These are phyloP conservation scores for Raja brachyura DNA, from an alignment of 2,113 vertebrate species.

Conservation along the genomic window DNA sequence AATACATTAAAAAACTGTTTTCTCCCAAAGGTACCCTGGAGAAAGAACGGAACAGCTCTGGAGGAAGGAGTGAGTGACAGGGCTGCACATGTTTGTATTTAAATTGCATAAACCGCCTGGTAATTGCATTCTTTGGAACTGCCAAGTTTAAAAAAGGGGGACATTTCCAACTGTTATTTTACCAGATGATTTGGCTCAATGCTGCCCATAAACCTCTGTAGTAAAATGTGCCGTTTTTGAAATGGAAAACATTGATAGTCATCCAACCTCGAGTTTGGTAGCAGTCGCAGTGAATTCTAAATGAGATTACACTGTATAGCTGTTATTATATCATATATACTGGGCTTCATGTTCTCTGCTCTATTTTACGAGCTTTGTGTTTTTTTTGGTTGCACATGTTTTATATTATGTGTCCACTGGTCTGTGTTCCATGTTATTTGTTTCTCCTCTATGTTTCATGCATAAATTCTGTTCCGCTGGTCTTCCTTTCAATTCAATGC, in stretches of 20 bases:
- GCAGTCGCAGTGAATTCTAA: background rate
- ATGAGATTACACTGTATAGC: background rate
- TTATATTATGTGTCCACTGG: no score
- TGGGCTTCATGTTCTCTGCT: background rate
- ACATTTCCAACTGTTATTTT: slow-evolving; percentile 8
- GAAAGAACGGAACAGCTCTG: background rate
- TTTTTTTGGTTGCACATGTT: no score
- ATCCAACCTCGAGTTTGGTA: background rate
- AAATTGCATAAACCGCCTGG: background rate
- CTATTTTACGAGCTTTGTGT: background rate
- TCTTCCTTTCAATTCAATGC: no score
- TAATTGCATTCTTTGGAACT: background rate
- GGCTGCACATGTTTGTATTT: background rate
- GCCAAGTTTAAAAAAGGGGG: slow-evolving; percentile 13
- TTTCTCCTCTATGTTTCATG: no score
- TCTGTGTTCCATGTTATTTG: no score
- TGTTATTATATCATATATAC: no score
- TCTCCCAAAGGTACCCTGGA: background rate
- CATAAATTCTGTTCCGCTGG: no score
- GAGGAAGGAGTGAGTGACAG: background rate
- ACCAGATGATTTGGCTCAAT: background rate
- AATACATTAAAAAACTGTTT: background rate
- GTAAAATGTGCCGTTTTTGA: background rate
- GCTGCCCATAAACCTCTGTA: background rate
- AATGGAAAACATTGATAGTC: background rate